Evolutionary conservation across 2,113 vertebrate species (phyloP), one percentile per base, ranked within the genome.

Genomic region (Oreamnos americanus): DNA sequence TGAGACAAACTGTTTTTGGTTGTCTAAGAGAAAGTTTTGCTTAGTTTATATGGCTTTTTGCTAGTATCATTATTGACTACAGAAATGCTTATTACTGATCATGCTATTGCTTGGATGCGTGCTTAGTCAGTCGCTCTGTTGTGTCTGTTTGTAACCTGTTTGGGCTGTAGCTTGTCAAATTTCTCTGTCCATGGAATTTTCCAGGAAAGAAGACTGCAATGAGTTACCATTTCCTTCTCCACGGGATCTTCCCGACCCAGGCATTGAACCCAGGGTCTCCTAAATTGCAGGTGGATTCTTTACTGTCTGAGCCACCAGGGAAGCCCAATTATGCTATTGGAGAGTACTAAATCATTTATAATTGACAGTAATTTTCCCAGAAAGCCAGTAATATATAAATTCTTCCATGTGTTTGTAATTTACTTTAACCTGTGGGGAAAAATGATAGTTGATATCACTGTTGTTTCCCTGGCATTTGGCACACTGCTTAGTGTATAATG

Each of bases 1-100:
- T 99, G 98, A 99, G 99, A 98, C 93, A 78, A 88, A 67, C 21
- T 85, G 4, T 85, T 78, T 92, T 82, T 88, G 21, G 62, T 95
- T 58, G 19, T 62, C 30, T 97, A 43, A 71, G 53, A 60, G 11
- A 91, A 87, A 28, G 17, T 23, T 90, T 93, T n/a, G 10, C 17
- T 71, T 94, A 87, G 23, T 87, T 81, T 82, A 71, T 4, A 19
- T 57, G 58, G 11, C 17, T 78, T 92, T 96, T 96, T 97, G 62
- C 82, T 86, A 21, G 47, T 76, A 83, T 53, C 12, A 33, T 45
- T 82, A 8, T 51, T 87, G 19, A 78, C 10, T 76, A 30, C 7
- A 94, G 67, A 96, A 57, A 81, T 87, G 6, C n/a, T 96, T 64
- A 74, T 58, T 96, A 62, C 13, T 58, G 57, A 96, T 83, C 5